Percentiles rank a stretch among this genome's conserved stretches.
Conservation (phyloP, 2,888 invertebrate genomes). For the Eledona agricola region DNA sequence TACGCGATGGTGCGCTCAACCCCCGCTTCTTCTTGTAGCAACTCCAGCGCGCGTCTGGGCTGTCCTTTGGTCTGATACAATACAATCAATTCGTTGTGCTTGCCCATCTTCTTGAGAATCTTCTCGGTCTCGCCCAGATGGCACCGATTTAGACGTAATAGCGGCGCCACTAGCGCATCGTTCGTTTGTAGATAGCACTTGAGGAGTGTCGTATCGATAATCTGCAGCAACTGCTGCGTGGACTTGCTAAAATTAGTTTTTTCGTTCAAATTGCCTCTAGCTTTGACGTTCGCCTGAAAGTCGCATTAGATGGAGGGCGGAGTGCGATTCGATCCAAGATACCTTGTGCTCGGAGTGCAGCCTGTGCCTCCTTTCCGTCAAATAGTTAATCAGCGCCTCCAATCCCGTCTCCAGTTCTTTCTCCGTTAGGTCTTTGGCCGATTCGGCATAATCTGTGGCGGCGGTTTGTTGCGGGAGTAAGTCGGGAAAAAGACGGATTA, state of each 20-base stretch:
- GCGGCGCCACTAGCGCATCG: conserved; percentile 91
- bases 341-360: conserved; percentile 63
- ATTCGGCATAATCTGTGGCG: conserved; percentile 58
- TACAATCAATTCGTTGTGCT: conserved; percentile 92
- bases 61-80: conserved; percentile 94
- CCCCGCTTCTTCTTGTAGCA: conserved; percentile 84
- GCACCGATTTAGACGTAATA: conserved; percentile 91
- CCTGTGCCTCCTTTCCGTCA: conserved; percentile 77
- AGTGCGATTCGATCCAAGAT: no score
- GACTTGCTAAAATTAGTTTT: conserved; percentile 63
- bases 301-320: no score
- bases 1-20: conserved; percentile 88
- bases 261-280: conserved; percentile 59
- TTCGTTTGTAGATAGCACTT: conserved; percentile 98
- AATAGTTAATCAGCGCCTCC: conserved; percentile 87
- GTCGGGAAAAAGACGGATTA: conserved; percentile 94
- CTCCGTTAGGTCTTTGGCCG: conserved; percentile 73
- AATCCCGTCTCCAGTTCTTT: conserved; percentile 88
- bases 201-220: conserved; percentile 95
- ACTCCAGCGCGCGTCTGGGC: conserved; percentile 89
- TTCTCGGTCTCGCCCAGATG: conserved; percentile 94
- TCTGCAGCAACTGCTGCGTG: conserved; percentile 78
- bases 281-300: conserved; percentile 52
- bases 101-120: conserved; percentile 85
- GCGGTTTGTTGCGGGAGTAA: conserved; percentile 66